Percentiles rank a stretch among this genome's conserved stretches.
These are phyloP conservation scores for Merluccius polli DNA, from an alignment of 2,797 vertebrate species.

Conservation along the genomic window DNA sequence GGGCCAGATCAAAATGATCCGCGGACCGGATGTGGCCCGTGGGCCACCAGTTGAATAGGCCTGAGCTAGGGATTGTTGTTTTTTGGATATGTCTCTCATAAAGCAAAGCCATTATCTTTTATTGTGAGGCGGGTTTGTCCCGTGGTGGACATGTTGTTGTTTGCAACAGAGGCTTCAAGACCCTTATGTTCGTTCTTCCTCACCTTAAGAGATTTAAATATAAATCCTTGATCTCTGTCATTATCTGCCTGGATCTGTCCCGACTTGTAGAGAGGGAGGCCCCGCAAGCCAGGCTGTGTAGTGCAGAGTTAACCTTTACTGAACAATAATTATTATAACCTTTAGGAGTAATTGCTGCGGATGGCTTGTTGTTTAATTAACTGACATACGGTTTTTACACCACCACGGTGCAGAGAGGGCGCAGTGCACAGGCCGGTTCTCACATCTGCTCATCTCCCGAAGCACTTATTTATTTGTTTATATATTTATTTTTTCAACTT, in stretches of 20 bases:
- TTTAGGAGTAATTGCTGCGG: neutral
- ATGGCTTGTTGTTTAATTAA: neutral
- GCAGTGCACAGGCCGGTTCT: neutral
- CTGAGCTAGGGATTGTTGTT: neutral
- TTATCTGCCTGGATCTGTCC: slow-evolving; percentile 11
- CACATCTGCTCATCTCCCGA: neutral
- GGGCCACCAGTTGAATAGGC: too few relatives aligned
- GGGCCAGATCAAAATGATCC: too few relatives aligned
- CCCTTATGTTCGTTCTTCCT: slow-evolving; percentile 41
- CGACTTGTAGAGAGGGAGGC: neutral
- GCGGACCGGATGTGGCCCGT: too few relatives aligned
- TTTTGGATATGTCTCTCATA: slow-evolving; percentile 38
- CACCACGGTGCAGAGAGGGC: neutral
- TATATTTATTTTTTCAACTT: neutral
- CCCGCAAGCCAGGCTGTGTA: neutral
- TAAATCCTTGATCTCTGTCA: slow-evolving; percentile 45
- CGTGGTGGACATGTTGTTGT: slow-evolving; percentile 38
- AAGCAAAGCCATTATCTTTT: slow-evolving; percentile 53
- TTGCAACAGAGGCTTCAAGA: slow-evolving; percentile 35
- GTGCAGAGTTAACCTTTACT: neutral
- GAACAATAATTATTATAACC: neutral
- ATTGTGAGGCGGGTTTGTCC: slow-evolving; percentile 41
- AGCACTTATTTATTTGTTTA: neutral
- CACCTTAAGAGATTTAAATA: slow-evolving; percentile 36
- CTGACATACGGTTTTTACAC: neutral